Evolutionary conservation across 2,797 vertebrate species (phyloP), one percentile per base, ranked within the genome.

Genomic region (Bradypodion pumilum): DNA sequence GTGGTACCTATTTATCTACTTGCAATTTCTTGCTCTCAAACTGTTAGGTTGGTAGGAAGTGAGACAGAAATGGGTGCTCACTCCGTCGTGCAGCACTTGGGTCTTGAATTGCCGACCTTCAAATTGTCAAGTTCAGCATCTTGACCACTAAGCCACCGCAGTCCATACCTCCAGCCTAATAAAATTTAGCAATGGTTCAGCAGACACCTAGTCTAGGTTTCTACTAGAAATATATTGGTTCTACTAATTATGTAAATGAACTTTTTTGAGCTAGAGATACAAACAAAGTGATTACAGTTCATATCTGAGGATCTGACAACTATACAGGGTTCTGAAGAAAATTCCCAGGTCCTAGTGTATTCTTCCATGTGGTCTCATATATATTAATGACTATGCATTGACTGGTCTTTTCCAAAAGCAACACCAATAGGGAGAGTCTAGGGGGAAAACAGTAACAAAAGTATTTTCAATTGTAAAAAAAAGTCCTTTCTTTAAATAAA

Each of bases 401-500:
- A 87, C 74, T 81, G 79, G 91, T 90, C 85, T 88, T 86, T 81
- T 2, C 65, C 85, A 92, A 89, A 94, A 93, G 86, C 85, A 90
- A 82, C 89, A 90, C 63, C 88, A 86, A 84, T 84, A 81, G 81
- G 85, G 90, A 89, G 88, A 87, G 91, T 89, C 90, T 90, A 92
- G 82, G 90, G 89, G 93, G 9, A 13, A 21, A 21, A 21, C 3
- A 56, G 87, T 89, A 94, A 93, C 91, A 52, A 93, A 90, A 86
- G 42, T 94, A 81, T 91, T 80, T 81, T 85, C 74, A 42, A 80
- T 85, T 74, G 42, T 5, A 88, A 1, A 68, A 68, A 92, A 40
- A 77, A 74, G 91, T 94, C 86, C 83, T 91, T 88, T 89, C 74
- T 90, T 94, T 93, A 94, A 95, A 94, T 89, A 93, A 80, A 90